Evolutionary conservation across 1,140 invertebrate genomes (phyloP).

Genomic region (Kradibia gibbosae): DNA sequence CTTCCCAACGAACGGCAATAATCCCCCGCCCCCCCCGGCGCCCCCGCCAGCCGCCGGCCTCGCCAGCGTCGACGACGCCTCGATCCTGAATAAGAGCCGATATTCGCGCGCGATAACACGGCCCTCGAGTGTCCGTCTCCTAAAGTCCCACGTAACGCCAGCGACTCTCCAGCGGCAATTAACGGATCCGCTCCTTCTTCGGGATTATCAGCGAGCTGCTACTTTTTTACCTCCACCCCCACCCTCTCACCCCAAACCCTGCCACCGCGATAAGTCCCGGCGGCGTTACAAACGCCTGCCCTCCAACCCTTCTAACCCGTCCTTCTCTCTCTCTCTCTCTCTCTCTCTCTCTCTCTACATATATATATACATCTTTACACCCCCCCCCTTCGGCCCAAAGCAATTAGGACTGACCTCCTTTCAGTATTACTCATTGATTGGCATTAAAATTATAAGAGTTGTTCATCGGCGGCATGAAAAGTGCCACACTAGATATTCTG

Average conservation of each 20-base stretch:
- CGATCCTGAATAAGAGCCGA: not conserved
- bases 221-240: not conserved
- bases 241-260: too few relatives aligned
- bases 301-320: slow-evolving; percentile 43
- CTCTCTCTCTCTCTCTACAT: slow-evolving; percentile 57
- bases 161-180: not conserved
- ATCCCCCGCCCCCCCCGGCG: not conserved
- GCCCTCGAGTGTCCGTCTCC: not conserved
- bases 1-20: too few relatives aligned
- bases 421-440: too few relatives aligned
- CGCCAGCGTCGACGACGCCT: not conserved
- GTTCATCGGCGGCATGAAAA: too few relatives aligned
- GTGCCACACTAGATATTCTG: too few relatives aligned
- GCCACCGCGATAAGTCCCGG: not conserved
- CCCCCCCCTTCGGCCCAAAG: too few relatives aligned
- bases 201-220: not conserved
- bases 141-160: not conserved
- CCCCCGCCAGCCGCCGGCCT: not conserved
- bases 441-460: too few relatives aligned
- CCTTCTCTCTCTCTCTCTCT: not conserved
- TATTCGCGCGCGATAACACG: not conserved
- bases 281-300: not conserved
- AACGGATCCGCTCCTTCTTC: slow-evolving; percentile 5
- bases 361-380: too few relatives aligned
- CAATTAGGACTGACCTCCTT: too few relatives aligned